Conservation (phyloP, 2,888 invertebrate genomes). For the Acrocyrtus sp. region DNA sequence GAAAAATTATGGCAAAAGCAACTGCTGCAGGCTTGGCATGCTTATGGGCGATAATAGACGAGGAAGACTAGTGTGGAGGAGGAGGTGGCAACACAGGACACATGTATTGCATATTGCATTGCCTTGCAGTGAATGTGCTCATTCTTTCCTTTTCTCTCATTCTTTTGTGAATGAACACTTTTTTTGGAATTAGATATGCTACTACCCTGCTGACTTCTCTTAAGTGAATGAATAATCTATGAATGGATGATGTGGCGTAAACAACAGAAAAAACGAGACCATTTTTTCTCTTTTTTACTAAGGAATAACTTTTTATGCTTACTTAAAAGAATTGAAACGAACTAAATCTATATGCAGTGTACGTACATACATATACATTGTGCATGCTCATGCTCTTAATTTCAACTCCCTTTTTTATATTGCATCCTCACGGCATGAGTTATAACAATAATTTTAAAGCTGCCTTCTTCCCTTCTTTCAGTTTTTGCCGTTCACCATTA, state of each 20-base stretch:
- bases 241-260: conserved; percentile 32
- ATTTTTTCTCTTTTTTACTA: conserved; percentile 6
- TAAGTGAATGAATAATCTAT: conserved; percentile 12
- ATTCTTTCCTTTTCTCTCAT: neutral
- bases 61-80: neutral
- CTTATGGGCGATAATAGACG: neutral
- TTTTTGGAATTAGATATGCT: conserved; percentile 21
- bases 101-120: neutral
- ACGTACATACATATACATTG: neutral
- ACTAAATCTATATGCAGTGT: neutral
- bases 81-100: neutral
- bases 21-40: neutral
- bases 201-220: neutral
- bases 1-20: neutral
- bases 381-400: neutral
- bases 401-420: no score
- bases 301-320: no score
- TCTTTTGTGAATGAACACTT: conserved; percentile 2
- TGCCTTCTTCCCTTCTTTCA: no score
- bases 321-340: no score
- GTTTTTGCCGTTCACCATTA: no score
- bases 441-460: no score
- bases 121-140: neutral
- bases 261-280: conserved; percentile 14
- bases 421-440: no score